Conservation (phyloP, 1,140 invertebrate species). For the Ips typographus region DNA sequence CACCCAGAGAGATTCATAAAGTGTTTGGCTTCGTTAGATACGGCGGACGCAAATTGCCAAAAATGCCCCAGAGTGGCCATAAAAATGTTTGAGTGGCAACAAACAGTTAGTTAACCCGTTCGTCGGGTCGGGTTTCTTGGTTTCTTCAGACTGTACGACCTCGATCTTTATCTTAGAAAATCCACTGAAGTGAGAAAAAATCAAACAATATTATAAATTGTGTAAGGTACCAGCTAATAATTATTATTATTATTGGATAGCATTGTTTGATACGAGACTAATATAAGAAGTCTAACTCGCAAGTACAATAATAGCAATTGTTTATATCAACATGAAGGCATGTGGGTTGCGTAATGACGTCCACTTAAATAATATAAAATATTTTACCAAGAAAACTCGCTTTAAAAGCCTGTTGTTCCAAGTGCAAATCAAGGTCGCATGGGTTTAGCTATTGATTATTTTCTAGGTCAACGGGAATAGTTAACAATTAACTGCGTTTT, state of each 20-base stretch:
- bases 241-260: neutral
- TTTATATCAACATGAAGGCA: neutral
- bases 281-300: neutral
- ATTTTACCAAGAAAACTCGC: constrained; percentile 26
- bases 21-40: constrained; percentile 33
- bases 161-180: constrained; percentile 28
- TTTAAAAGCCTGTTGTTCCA: constrained; percentile 14
- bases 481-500: constrained; percentile 7
- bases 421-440: constrained; percentile 25
- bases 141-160: neutral
- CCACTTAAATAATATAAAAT: constrained; percentile 11
- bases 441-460: constrained; percentile 28
- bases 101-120: constrained; percentile 23
- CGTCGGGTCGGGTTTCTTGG: constrained; percentile 16
- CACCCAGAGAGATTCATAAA: constrained; percentile 33
- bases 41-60: constrained; percentile 34
- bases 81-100: constrained; percentile 34
- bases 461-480: constrained; percentile 32
- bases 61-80: constrained; percentile 29
- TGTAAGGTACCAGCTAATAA: neutral
- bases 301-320: constrained; percentile 3
- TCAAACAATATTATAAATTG: no score
- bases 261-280: neutral
- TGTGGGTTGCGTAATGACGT: constrained; percentile 8
- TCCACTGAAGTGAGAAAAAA: neutral